A percentile compares a stretch with the other conserved stretches of the same genome.
These are phyloP conservation scores for Hymenochirus boettgeri DNA, from an alignment of 2,113 vertebrate species.

Conservation along the genomic window DNA sequence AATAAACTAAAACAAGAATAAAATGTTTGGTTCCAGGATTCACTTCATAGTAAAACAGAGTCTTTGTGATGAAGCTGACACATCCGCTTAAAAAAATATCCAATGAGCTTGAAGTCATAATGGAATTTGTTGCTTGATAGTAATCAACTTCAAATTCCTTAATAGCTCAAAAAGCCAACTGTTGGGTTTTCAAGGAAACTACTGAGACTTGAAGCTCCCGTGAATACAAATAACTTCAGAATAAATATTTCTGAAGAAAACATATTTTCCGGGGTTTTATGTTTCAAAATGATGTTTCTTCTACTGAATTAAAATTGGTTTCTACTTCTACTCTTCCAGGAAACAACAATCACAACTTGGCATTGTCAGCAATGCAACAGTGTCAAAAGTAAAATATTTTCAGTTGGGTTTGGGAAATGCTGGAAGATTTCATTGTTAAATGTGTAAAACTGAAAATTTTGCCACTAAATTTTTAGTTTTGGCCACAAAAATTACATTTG, in stretches of 20 bases:
- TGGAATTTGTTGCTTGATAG: slow-evolving; percentile 13
- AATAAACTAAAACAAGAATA: no score
- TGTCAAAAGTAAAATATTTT: no score
- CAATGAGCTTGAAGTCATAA: slow-evolving; percentile 4
- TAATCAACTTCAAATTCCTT: slow-evolving; percentile 21
- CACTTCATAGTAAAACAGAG: background rate
- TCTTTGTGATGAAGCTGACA: slow-evolving; percentile 11
- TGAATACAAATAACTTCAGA: slow-evolving; percentile 20
- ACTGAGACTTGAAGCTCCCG: background rate
- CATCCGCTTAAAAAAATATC: slow-evolving; percentile 4
- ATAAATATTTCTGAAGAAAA: slow-evolving; percentile 8
- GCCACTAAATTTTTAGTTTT: no score
- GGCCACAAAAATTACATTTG: no score
- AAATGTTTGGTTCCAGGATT: background rate
- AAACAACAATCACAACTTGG: background rate
- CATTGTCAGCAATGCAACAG: no score
- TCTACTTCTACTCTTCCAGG: background rate
- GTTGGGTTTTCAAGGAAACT: slow-evolving; percentile 16
- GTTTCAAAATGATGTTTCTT: slow-evolving; percentile 14
- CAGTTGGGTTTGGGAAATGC: no score
- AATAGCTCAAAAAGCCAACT: slow-evolving; percentile 15
- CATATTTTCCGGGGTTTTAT: slow-evolving; percentile 11
- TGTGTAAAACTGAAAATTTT: no score
- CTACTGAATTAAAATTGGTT: slow-evolving; percentile 9
- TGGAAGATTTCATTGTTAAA: no score